Base-by-base conservation (phyloP, 2,113 vertebrate species). In the Chaetops frenatus region DNA sequence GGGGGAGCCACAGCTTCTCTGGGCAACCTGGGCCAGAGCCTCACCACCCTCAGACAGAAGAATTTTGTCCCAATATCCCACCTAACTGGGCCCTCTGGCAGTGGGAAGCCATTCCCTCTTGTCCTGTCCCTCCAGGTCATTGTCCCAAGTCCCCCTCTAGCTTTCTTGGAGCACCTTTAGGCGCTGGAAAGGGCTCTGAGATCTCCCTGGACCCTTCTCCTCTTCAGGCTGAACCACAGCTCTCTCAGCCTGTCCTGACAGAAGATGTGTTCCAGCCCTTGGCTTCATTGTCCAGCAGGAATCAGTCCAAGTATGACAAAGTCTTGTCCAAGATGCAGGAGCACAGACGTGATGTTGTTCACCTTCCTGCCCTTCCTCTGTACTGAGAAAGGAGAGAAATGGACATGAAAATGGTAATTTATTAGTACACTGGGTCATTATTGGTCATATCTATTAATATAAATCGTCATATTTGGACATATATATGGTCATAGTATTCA, bases 11-110 rank as follows among this genome's bases (percentile, higher is more conserved):
- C 28, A 44, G 58, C 58, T 47, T 0, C n/a, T 47, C 50, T 56
- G n/a, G 40, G 40, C n/a, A 23, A 0, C n/a, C n/a, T 40, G 29
- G 0, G 29, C 70, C 60, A 74, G 35, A 29, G 35, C 24, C 70
- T 40, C 1, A 0, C 0, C 20, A 16, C 6, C 24, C 25, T 21
- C 12, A 1, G 28, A 74, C 29, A 9, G 12, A 56, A 2, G 0
- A 74, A 74, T 48, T 66, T 16, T 42, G 9, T 8, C 42, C 44
- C 11, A 76, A 7, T 25, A 21, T 35, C 20, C 31, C 60, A 24
- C 5, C n/a, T 2, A 47, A 0, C 50, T 20, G 42, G 57, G 20
- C 8, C 5, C 35, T 4, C 35, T 66, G 35, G 25, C 61, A 57
- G 7, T 50, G 16, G 23, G 13, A 58, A 85, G 35, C 51, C 44